phyloP scores from a whole-genome alignment of 1,140 invertebrate genomes.

The Orchesella cincta region DNA sequence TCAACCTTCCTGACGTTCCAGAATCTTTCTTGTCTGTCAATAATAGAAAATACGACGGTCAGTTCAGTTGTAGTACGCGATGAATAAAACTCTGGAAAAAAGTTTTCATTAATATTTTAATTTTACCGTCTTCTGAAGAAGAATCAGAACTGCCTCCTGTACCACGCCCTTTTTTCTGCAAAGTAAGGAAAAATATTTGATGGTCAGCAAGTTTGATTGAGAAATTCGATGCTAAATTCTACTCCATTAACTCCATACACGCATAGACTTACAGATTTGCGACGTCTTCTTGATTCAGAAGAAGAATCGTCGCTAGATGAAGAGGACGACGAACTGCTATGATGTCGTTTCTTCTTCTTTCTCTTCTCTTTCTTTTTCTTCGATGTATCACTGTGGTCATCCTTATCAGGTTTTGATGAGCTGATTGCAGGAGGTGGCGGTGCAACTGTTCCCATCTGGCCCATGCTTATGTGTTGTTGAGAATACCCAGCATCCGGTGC shows the following conservation, averaged over 20 bases:
- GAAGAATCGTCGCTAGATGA: conserved; percentile 35
- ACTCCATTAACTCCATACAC: too few relatives aligned
- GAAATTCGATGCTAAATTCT: too few relatives aligned
- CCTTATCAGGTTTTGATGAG: neutral
- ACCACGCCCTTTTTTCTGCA: conserved; percentile 26
- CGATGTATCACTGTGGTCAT: neutral
- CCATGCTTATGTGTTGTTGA: neutral
- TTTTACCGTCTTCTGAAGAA: conserved; percentile 43
- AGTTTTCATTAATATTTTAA: conserved; percentile 1
- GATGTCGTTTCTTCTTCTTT: conserved; percentile 44
- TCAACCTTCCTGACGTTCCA: neutral
- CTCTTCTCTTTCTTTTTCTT: conserved; percentile 44
- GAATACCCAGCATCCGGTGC: neutral
- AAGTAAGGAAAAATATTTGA: too few relatives aligned
- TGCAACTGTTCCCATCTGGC: neutral
- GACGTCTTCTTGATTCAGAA: neutral
- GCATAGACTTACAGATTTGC: conserved; percentile 21
- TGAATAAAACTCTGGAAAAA: too few relatives aligned
- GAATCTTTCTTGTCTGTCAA: conserved; percentile 30
- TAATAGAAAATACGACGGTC: neutral
- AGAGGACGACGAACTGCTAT: conserved; percentile 42
- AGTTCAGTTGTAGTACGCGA: neutral
- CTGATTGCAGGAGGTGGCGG: neutral
- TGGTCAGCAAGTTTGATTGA: too few relatives aligned
- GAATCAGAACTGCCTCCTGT: conserved; percentile 41